Percentiles rank a stretch among this genome's conserved stretches.
Evolutionary conservation across 1,140 invertebrate genomes (phyloP).

Genomic region (Epicauta chinensis): DNA sequence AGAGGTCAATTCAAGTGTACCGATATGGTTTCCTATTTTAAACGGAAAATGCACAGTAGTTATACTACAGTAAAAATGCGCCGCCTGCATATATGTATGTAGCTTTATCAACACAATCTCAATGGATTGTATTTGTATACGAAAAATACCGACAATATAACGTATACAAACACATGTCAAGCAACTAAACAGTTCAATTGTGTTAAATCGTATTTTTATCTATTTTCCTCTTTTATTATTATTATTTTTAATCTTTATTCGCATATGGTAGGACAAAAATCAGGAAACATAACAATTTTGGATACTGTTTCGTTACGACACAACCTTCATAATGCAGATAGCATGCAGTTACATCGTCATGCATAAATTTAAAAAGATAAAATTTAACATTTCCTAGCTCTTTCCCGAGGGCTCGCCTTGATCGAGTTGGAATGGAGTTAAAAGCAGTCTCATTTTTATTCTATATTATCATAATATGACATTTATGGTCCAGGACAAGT

Average conservation of each 20-base stretch:
- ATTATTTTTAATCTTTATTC: no score
- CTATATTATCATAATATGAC: constrained; percentile 24
- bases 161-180: constrained; percentile 6
- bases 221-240: constrained; percentile 4
- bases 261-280: no score
- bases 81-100: constrained; percentile 1
- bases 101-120: constrained; percentile 12
- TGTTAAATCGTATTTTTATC: constrained; percentile 10
- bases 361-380: constrained; percentile 24
- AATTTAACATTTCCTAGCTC: constrained; percentile 18
- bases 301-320: constrained; percentile 9
- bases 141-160: constrained; percentile 1
- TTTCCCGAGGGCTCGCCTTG: constrained; percentile 16
- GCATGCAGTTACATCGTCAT: constrained; percentile 22
- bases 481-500: constrained; percentile 6
- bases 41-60: constrained; percentile 8
- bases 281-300: constrained; percentile 4
- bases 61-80: no score
- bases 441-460: constrained; percentile 16
- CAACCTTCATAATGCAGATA: constrained; percentile 22
- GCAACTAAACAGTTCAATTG: constrained; percentile 11
- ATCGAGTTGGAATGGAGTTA: constrained; percentile 19
- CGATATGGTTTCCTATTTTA: constrained; percentile 14
- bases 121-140: constrained; percentile 2
- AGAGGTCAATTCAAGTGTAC: constrained; percentile 11